Evolutionary conservation across 2,113 vertebrate species (phyloP).

Genomic region (Hemibagrus wyckioides): DNA sequence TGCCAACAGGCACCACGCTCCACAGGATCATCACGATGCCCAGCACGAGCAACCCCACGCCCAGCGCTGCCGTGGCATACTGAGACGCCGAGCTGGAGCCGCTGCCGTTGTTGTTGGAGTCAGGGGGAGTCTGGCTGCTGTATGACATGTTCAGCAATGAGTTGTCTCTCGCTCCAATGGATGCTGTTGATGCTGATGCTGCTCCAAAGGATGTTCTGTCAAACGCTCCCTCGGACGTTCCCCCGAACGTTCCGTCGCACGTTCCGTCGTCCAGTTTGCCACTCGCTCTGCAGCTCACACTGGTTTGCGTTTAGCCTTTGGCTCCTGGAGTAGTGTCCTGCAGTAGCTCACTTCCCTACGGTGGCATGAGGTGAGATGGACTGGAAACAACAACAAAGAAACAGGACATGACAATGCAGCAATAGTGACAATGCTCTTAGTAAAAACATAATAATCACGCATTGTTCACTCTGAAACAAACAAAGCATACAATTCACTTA

Average conservation of each 20-base stretch:
- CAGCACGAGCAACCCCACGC: conserved; percentile 87
- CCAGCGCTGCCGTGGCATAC: conserved; percentile 90
- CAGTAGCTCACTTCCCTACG: not conserved
- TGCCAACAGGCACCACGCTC: conserved; percentile 82
- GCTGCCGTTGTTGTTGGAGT: conserved; percentile 42
- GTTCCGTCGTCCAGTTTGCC: not conserved
- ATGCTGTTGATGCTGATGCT: no score
- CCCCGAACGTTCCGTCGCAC: not conserved
- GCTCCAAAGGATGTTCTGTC: no score
- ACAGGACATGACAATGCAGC: not conserved
- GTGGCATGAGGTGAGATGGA: not conserved
- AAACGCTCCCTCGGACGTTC: no score
- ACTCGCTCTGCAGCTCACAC: not conserved
- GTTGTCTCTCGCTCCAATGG: not conserved
- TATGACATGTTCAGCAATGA: conserved; percentile 20
- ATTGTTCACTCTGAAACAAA: not conserved
- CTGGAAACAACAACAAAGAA: conserved; percentile 8
- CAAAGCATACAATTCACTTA: not conserved
- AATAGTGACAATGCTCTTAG: not conserved
- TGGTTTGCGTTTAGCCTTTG: not conserved
- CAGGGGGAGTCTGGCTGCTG: conserved; percentile 11
- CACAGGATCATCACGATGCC: conserved; percentile 95
- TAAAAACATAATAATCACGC: not conserved
- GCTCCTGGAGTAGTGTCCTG: not conserved
- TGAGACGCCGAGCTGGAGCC: conserved; percentile 80